A percentile compares a stretch with the other conserved stretches of the same genome.
These are phyloP conservation scores for Pristionchus japonicus DNA, from an alignment of 2,888 invertebrate genomes.

Conservation along the genomic window DNA sequence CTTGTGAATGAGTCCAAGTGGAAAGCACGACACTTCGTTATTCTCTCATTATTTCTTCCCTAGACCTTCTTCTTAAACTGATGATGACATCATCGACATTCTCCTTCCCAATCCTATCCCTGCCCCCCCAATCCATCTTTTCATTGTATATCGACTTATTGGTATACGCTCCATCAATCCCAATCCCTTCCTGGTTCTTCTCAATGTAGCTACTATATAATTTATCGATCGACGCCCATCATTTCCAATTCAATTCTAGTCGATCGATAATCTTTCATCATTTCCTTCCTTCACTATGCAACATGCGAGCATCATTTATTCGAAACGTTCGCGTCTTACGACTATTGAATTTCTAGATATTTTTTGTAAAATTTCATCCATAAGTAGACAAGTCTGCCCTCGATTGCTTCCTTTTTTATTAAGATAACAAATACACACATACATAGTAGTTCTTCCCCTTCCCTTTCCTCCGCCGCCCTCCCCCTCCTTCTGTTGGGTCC, in stretches of 20 bases:
- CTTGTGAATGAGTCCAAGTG: constrained; percentile 1
- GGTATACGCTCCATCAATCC: not conserved
- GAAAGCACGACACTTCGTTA: not conserved
- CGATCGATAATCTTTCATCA: constrained; percentile 13
- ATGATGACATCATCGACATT: not conserved
- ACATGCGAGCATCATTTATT: constrained; percentile 10
- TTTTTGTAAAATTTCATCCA: not conserved
- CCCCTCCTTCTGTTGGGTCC: not conserved
- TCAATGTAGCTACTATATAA: constrained; percentile 14
- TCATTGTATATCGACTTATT: constrained; percentile 18
- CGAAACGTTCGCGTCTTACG: not conserved
- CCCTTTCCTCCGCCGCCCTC: no score
- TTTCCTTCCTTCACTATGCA: constrained; percentile 30
- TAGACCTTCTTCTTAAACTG: not conserved
- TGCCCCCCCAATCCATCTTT: not conserved
- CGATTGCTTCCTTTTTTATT: not conserved
- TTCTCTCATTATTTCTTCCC: not conserved
- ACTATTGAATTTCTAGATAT: not conserved
- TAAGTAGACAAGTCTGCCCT: not conserved
- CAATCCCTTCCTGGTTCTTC: not conserved
- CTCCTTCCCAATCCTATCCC: not conserved
- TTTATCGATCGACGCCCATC: constrained; percentile 11
- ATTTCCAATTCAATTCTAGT: not conserved
- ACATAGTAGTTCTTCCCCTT: not conserved
- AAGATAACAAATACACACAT: not conserved